Percentiles rank a stretch among this genome's conserved stretches.
Evolutionary conservation across 2,888 invertebrate genomes (phyloP).

Genomic region (Thecophora atra): DNA sequence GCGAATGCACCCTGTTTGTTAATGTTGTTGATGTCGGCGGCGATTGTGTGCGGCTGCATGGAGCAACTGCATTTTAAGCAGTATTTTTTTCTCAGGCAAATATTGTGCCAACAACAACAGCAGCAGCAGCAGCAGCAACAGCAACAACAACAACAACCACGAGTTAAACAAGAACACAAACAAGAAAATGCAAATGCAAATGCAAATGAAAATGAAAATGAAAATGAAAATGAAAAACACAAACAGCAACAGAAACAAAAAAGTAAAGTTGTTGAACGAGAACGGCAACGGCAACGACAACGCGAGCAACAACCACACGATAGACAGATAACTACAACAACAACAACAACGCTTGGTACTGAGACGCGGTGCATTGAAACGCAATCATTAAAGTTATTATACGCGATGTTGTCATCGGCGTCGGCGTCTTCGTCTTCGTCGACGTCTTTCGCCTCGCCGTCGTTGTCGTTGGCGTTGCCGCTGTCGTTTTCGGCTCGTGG

Average conservation of each 20-base stretch:
- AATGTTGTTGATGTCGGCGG: conserved; percentile 53
- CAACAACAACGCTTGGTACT: conserved; percentile 23
- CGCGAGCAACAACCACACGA: conserved; percentile 35
- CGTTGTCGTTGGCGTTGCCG: conserved; percentile 7
- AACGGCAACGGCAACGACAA: conserved; percentile 28
- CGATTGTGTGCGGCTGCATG: conserved; percentile 50
- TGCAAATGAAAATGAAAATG: not conserved
- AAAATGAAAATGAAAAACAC: conserved; percentile 16
- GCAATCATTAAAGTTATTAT: conserved; percentile 32
- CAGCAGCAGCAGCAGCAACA: conserved; percentile 40
- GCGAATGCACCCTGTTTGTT: conserved; percentile 53
- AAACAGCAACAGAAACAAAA: conserved; percentile 6
- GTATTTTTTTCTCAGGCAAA: conserved; percentile 29
- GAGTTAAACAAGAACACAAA: too few species aligned
- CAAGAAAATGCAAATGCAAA: not conserved
- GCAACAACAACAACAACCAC: conserved; percentile 24
- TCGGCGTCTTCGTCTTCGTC: conserved; percentile 13
- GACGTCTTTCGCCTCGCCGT: conserved; percentile 6
- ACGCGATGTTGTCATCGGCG: conserved; percentile 22
- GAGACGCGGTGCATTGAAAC: conserved; percentile 11
- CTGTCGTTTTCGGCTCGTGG: conserved; percentile 5
- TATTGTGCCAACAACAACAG: conserved; percentile 36
- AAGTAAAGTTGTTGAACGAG: conserved; percentile 4
- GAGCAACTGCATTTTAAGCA: conserved; percentile 44
- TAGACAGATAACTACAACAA: conserved; percentile 9